phyloP scores from a whole-genome alignment of 2,797 vertebrate species.

The Pseudopleuronectes americanus region DNA sequence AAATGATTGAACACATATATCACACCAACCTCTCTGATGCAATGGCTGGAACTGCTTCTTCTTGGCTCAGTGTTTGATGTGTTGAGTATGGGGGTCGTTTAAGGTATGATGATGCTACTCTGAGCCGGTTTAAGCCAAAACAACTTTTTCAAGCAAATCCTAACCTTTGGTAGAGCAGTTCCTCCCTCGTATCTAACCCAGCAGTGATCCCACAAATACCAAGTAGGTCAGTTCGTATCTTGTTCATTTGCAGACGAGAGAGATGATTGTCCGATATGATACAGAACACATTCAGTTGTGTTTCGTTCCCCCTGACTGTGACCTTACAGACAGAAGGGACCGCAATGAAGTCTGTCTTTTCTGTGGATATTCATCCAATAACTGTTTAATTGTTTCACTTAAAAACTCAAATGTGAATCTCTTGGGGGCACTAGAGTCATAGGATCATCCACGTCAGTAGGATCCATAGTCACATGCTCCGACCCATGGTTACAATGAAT shows the following conservation, averaged over 20 bases:
- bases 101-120: neutral
- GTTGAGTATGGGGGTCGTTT: neutral
- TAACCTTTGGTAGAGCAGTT: neutral
- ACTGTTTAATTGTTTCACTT: neutral
- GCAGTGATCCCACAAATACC: neutral
- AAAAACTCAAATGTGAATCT: conserved; percentile 9
- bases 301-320: too few species aligned
- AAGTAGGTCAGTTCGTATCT: neutral
- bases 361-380: neutral
- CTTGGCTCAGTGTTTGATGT: neutral
- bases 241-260: too few species aligned
- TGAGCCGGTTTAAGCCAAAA: neutral
- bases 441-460: neutral
- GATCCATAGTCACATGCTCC: too few species aligned
- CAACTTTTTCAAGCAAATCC: neutral
- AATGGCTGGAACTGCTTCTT: neutral
- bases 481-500: neutral
- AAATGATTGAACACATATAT: neutral
- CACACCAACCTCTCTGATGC: conserved; percentile 1
- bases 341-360: neutral
- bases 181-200: neutral
- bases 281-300: too few species aligned
- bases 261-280: too few species aligned
- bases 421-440: neutral
- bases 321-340: too few species aligned